These are phyloP conservation scores for Junonia oenone DNA, from an alignment of 2,888 invertebrate genomes.

Conservation along the genomic window DNA sequence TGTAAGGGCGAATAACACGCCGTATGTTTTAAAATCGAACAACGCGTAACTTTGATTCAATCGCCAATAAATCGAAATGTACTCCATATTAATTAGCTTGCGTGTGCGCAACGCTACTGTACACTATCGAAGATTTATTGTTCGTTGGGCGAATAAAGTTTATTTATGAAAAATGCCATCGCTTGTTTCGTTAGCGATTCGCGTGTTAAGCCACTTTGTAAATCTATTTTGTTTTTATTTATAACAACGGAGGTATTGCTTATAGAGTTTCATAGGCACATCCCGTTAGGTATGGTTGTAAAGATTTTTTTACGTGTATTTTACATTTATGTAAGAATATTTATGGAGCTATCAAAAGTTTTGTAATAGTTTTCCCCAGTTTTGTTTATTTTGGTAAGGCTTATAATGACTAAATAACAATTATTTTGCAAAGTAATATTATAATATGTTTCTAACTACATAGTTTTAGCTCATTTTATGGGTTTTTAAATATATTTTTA, in stretches of 20 bases:
- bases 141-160: conserved; percentile 52
- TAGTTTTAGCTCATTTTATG: no score
- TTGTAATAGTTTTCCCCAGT: no score
- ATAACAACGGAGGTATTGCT: conserved; percentile 5
- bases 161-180: conserved; percentile 59
- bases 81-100: conserved; percentile 72
- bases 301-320: not conserved
- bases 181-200: conserved; percentile 34
- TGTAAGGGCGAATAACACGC: conserved; percentile 2
- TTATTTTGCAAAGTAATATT: no score
- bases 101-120: conserved; percentile 64
- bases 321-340: not conserved
- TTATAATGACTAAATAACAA: no score
- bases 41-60: conserved; percentile 39
- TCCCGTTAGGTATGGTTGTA: not conserved
- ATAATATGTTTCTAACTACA: no score
- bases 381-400: no score
- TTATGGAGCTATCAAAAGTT: no score
- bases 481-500: no score
- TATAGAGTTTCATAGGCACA: conserved; percentile 2
- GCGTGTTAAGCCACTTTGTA: conserved; percentile 38
- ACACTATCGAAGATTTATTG: conserved; percentile 53
- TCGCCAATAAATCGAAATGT: conserved; percentile 60
- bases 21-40: conserved; percentile 32
- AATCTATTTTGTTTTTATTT: conserved; percentile 25